phyloP scores from a whole-genome alignment of 2,797 vertebrate species.

The Diplodus sargus region DNA sequence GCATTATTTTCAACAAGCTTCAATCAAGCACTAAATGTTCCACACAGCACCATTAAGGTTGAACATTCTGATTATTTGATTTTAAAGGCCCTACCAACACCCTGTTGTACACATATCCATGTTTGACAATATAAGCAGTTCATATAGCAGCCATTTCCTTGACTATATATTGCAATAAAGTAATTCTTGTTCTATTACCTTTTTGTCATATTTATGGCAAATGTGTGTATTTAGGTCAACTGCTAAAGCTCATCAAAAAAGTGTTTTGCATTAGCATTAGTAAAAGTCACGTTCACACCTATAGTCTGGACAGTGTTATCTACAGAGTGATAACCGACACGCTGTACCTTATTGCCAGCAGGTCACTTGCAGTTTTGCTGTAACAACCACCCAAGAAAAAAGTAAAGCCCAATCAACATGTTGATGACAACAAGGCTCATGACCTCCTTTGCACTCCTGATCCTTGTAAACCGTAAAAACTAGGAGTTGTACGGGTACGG shows the following conservation, averaged over 20 bases:
- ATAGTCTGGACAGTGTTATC: neutral
- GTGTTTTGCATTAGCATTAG: neutral
- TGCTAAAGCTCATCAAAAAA: neutral
- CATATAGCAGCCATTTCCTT: neutral
- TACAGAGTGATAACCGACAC: neutral
- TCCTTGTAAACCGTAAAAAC: slow-evolving; percentile 14
- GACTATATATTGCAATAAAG: neutral
- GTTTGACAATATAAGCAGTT: neutral
- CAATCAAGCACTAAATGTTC: too few species aligned
- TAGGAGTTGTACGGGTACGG: neutral
- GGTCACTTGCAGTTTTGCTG: neutral
- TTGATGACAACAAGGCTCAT: neutral
- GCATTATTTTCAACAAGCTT: too few species aligned
- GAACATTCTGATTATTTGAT: too few species aligned
- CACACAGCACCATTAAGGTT: too few species aligned
- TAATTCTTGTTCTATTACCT: neutral
- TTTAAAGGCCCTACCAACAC: too few species aligned
- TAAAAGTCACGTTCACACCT: neutral
- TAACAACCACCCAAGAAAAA: slow-evolving; percentile 19
- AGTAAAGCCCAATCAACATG: slow-evolving; percentile 8
- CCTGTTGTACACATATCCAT: too few species aligned
- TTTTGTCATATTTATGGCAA: neutral
- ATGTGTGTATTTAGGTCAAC: neutral
- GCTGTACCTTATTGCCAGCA: neutral
- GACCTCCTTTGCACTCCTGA: neutral